Base-by-base conservation (phyloP, 2,797 vertebrate genomes). In the Argyrosomus regius region DNA sequence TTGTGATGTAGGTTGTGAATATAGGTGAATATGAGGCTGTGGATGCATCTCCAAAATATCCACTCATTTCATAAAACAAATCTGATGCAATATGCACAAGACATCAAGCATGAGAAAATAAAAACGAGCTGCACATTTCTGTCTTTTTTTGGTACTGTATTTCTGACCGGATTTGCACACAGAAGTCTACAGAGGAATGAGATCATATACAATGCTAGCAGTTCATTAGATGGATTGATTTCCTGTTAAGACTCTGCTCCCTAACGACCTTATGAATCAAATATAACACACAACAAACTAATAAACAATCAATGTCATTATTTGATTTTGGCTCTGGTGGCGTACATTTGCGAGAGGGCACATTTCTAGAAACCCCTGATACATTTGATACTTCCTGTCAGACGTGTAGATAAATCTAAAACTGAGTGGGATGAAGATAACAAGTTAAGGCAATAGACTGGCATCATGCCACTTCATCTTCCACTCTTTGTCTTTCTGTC, bases 381-480 rank as follows among this genome's bases (percentile, higher is more conserved):
- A 35, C 45, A 75, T 85, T 74, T 83, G 58, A 75, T 83, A 67
- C 62, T 77, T 85, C 70, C 70, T 84, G 84, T 83, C 75, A 83
- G 75, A 74, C 46, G 60, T 53, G 54, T 12, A 79, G 60, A 92
- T 85, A 82, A 85, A 86, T 84, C 86, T 84, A 52, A 75, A 74
- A 66, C 65, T 43, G 77, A 78, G 82, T 65, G 68, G 66, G 86
- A 92, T 88, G 81, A 89, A 88, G 83, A 89, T 85, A 91, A 88
- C 77, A 83, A 88, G 72, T 80, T 78, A 83, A 80, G 83, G 72
- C 84, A 77, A 85, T 66, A 52, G 75, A 72, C 78, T 77, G 83
- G 81, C 87, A 80, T 82, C 71, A 56, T 46, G 67, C 67, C 82
- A 61, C 86, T 80, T 79, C 73, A 87, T 90, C 77, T 77, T 84